These are phyloP conservation scores for Oryzias melastigma DNA, from an alignment of 2,113 vertebrate species.

Conservation along the genomic window DNA sequence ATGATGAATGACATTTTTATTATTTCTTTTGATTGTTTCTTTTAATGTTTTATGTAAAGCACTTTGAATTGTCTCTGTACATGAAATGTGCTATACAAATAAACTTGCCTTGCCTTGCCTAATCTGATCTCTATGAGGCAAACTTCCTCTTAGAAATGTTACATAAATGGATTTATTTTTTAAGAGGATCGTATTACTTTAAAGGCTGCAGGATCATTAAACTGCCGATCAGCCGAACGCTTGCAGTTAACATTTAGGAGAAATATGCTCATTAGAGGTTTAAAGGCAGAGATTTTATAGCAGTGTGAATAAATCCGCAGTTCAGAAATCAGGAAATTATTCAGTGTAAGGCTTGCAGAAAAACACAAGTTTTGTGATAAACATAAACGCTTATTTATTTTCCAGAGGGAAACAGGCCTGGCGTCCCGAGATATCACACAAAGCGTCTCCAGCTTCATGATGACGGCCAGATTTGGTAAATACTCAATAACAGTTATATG, in stretches of 20 bases:
- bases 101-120: no score
- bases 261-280: background rate
- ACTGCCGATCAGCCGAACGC: background rate
- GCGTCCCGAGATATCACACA: background rate
- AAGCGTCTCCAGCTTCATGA: background rate
- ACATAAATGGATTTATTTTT: background rate
- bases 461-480: background rate
- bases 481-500: background rate
- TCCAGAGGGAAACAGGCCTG: background rate
- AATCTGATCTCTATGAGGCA: background rate
- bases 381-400: background rate
- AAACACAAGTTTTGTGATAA: no score
- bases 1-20: no score
- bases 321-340: background rate
- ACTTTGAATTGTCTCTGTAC: no score
- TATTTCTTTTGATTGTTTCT: no score
- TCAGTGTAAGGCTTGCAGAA: background rate
- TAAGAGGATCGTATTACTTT: background rate
- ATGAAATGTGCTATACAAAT: no score
- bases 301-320: background rate
- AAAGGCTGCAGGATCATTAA: background rate
- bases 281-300: background rate
- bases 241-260: background rate
- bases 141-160: background rate
- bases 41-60: no score